Base-by-base conservation (phyloP, 64 coral and sea anemone species). In the Montipora efflorescens region DNA sequence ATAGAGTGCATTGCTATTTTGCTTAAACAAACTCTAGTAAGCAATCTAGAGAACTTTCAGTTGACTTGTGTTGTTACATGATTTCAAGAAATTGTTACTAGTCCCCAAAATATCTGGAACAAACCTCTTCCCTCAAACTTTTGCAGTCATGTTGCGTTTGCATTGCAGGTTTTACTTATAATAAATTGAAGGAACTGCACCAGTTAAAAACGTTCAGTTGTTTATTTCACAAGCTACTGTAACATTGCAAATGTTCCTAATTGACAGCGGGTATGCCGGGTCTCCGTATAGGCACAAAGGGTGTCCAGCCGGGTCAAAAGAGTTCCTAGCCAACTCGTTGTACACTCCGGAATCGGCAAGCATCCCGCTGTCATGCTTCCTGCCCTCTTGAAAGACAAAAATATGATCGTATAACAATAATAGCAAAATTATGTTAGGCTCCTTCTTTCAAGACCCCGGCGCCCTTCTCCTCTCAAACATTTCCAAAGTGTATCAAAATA, bases 71-170 rank as follows among this genome's bases (percentile, higher is more conserved):
- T 86, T 86, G 82, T 86, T 86, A 86, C 59, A 86, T 67, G 82
- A 69, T 86, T 86, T 70, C 68, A 86, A 64, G 82, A 86, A 86
- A 86, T 86, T 86, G 59, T 86, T 86, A 86, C 18, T 64, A 86
- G 59, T 86, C 85, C 68, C 85, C 85, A 76, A 88, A 74, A 88
- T 74, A 88, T 71, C 83, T 70, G 61, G 61, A 25, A 25, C 25
- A 0, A 68, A 87, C 62, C 45, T 87, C 83, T 67, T 87, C 83
- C 61, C 83, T 87, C 83, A 87, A 12, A 12, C 83, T 70, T 52
- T 71, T 87, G 83, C 83, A 87, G 83, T 87, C 83, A 87, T 87
- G 70, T 25, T 25, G 25, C 25, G 25, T 25, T 25, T 25, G 25
- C 25, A 25, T 25, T 25, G 25, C 25, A 25, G 25, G 25, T 25